These are phyloP conservation scores for Chunga burmeisteri DNA, from an alignment of 2,113 vertebrate species.

Conservation along the genomic window DNA sequence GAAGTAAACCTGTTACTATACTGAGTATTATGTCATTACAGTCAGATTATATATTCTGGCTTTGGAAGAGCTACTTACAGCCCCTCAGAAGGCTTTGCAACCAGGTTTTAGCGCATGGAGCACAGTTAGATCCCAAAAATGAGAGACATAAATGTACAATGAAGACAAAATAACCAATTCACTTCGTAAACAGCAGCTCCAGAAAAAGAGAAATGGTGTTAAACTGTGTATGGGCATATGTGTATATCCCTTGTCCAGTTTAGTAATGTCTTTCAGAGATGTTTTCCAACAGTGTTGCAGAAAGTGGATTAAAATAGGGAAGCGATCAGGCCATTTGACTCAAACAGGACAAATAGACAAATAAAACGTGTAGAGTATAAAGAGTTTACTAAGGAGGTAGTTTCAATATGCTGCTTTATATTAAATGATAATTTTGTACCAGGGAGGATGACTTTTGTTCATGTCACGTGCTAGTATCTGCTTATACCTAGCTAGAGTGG, in stretches of 20 bases:
- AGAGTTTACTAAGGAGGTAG: not conserved
- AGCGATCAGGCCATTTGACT: not conserved
- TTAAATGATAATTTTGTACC: not conserved
- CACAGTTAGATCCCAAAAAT: not conserved
- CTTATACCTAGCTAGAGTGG: not conserved
- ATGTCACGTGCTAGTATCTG: not conserved
- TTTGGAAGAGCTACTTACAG: not conserved
- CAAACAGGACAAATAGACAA: not conserved
- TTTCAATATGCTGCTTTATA: not conserved
- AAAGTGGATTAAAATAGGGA: not conserved
- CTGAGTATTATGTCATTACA: not conserved
- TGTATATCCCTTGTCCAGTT: not conserved
- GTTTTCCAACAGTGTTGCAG: not conserved
- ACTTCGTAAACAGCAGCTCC: not conserved
- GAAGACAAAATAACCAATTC: not conserved
- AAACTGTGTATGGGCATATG: not conserved
- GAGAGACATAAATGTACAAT: not conserved
- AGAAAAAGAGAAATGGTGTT: not conserved
- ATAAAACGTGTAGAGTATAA: not conserved
- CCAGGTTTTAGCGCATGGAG: not conserved
- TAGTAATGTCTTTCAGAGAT: not conserved
- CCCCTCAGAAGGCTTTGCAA: not conserved
- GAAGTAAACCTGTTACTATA: not conserved
- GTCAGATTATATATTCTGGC: not conserved
- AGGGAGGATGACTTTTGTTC: not conserved